Evolutionary conservation across 2,888 invertebrate genomes (phyloP).

Genomic region (Megastigmus dorsalis): DNA sequence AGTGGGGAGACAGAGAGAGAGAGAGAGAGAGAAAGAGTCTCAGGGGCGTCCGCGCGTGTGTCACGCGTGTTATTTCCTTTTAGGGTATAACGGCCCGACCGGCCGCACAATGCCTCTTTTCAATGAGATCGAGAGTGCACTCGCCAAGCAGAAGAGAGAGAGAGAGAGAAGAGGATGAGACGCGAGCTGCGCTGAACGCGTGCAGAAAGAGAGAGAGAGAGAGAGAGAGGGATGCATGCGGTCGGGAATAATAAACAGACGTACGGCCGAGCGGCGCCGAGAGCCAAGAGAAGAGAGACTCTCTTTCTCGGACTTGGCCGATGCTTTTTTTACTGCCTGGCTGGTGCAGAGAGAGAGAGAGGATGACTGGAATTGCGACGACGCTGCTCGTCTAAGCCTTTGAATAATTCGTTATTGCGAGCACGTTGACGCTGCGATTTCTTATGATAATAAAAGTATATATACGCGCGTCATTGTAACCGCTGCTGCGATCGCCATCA

Average conservation of each 20-base stretch:
- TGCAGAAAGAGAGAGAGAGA: constrained; percentile 41
- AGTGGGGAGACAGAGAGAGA: not conserved
- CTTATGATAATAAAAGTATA: constrained; percentile 38
- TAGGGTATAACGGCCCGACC: constrained; percentile 55
- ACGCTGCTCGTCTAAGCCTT: too few relatives aligned
- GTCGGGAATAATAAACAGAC: too few relatives aligned
- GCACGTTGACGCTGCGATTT: constrained; percentile 44
- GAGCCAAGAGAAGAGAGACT: too few relatives aligned
- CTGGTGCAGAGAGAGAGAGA: too few relatives aligned
- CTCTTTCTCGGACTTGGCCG: too few relatives aligned
- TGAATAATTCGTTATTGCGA: constrained; percentile 14
- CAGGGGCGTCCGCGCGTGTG: constrained; percentile 28
- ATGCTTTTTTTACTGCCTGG: too few relatives aligned
- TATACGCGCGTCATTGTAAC: not conserved
- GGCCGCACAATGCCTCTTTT: constrained; percentile 59
- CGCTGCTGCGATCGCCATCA: too few relatives aligned
- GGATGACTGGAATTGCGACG: too few relatives aligned
- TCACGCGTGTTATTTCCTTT: constrained; percentile 62
- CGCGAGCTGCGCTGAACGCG: constrained; percentile 7
- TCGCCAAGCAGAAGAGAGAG: constrained; percentile 22
- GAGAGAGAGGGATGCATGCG: not conserved
- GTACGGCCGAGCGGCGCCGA: too few relatives aligned
- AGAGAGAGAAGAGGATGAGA: constrained; percentile 9
- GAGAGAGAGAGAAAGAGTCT: not conserved
- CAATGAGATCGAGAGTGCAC: constrained; percentile 51